Evolutionary conservation across 1,140 invertebrate genomes (phyloP).

Genomic region (Diachasmimorpha longicaudata): DNA sequence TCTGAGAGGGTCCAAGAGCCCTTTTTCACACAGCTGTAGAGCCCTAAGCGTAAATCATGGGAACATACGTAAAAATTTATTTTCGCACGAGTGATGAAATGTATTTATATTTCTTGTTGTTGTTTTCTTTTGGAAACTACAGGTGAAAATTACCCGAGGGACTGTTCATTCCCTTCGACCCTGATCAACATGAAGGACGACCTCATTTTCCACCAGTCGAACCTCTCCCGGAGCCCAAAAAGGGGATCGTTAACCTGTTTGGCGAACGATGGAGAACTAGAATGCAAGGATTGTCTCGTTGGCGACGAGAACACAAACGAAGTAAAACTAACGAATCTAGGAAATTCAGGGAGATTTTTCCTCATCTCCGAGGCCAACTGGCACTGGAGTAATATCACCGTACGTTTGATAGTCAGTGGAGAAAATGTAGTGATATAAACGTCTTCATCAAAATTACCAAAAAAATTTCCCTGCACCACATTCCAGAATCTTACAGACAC

Average conservation of each 20-base stretch:
- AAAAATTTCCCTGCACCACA: not conserved
- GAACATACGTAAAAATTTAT: too few relatives aligned
- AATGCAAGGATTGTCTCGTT: conserved; percentile 47
- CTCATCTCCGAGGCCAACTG: conserved; percentile 52
- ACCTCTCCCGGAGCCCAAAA: not conserved
- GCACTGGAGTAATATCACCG: conserved; percentile 43
- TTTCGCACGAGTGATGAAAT: too few relatives aligned
- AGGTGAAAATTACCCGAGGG: too few relatives aligned
- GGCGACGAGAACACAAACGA: conserved; percentile 37
- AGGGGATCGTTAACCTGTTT: not conserved
- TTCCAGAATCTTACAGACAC: conserved; percentile 5
- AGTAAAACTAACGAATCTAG: conserved; percentile 42
- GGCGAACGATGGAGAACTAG: conserved; percentile 31
- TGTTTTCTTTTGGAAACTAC: too few relatives aligned
- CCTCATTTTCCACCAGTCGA: not conserved
- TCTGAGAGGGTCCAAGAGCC: too few relatives aligned
- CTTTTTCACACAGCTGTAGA: too few relatives aligned
- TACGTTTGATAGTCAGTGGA: conserved; percentile 6
- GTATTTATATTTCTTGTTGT: too few relatives aligned
- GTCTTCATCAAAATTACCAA: too few relatives aligned
- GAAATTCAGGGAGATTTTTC: conserved; percentile 47
- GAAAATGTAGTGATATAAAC: too few relatives aligned
- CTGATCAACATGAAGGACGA: not conserved
- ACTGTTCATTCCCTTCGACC: not conserved
- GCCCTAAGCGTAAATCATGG: too few relatives aligned